These are phyloP conservation scores for Stomorhina lunata DNA, from an alignment of 2,888 invertebrate genomes.

Conservation along the genomic window DNA sequence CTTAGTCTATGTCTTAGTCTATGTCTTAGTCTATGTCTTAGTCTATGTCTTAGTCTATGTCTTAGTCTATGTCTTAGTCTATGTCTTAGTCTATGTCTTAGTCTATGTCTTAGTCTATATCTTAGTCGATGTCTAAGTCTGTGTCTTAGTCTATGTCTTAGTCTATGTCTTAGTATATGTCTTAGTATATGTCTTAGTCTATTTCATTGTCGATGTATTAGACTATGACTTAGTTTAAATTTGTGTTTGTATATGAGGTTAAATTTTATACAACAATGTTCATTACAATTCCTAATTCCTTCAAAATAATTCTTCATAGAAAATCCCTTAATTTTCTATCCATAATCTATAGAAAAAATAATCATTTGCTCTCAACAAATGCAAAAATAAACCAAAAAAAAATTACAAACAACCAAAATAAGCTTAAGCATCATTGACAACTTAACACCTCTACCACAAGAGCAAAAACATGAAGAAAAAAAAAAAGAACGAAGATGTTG, in stretches of 20 bases:
- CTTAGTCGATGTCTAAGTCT: too few species aligned
- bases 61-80: too few species aligned
- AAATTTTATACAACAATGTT: not conserved
- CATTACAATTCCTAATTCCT: not conserved
- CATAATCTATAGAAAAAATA: slow-evolving; percentile 32
- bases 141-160: too few species aligned
- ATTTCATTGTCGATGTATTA: not conserved
- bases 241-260: too few species aligned
- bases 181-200: too few species aligned
- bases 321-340: slow-evolving; percentile 2
- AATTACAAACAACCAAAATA: slow-evolving; percentile 34
- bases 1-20: too few species aligned
- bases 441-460: slow-evolving; percentile 60
- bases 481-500: slow-evolving; percentile 9
- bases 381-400: slow-evolving; percentile 1
- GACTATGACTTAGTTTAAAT: too few species aligned
- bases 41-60: too few species aligned
- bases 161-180: too few species aligned
- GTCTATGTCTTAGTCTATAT: too few species aligned
- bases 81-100: too few species aligned
- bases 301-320: not conserved
- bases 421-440: slow-evolving; percentile 61
- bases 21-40: too few species aligned
- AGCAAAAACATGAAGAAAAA: not conserved
- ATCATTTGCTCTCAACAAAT: slow-evolving; percentile 20